A percentile compares a stretch with the other conserved stretches of the same genome.
Conservation (phyloP, 2,888 invertebrate species). For the Eilema depressum region DNA sequence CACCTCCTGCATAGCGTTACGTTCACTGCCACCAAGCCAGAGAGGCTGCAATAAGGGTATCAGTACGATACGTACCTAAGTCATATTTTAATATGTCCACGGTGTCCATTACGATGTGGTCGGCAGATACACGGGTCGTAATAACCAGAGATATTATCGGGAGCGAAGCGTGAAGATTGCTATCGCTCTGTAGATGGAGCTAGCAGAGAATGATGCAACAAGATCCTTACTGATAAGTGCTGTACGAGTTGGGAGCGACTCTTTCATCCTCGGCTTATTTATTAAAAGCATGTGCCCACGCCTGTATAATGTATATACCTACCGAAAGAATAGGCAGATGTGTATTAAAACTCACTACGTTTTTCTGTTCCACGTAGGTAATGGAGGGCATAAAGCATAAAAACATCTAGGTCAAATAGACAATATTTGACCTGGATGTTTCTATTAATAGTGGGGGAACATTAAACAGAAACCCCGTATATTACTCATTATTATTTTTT, state of each 20-base stretch:
- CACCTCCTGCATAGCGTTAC: too few relatives aligned
- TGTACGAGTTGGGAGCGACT: neutral
- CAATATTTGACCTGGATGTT: too few relatives aligned
- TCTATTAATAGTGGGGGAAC: too few relatives aligned
- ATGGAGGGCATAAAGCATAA: too few relatives aligned
- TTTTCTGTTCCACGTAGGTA: too few relatives aligned
- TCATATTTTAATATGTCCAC: slow-evolving; percentile 31
- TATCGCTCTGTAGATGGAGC: slow-evolving; percentile 35
- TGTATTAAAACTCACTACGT: neutral
- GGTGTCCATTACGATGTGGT: slow-evolving; percentile 39
- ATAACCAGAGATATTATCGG: slow-evolving; percentile 43
- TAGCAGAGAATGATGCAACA: slow-evolving; percentile 16
- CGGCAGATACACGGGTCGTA: slow-evolving; percentile 25
- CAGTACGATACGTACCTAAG: neutral
- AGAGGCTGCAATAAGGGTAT: too few relatives aligned
- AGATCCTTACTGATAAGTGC: slow-evolving; percentile 14
- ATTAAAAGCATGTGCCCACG: neutral
- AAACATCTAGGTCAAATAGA: too few relatives aligned
- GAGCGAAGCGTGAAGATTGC: slow-evolving; percentile 40
- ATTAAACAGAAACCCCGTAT: too few relatives aligned
- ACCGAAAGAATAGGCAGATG: neutral
- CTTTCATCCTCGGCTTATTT: neutral
- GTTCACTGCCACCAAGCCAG: too few relatives aligned
- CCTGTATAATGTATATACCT: too few relatives aligned
- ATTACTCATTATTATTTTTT: too few relatives aligned